Evolutionary conservation across 2,888 invertebrate genomes (phyloP), one percentile per base, ranked within the genome.

Genomic region (Encarsia formosa): DNA sequence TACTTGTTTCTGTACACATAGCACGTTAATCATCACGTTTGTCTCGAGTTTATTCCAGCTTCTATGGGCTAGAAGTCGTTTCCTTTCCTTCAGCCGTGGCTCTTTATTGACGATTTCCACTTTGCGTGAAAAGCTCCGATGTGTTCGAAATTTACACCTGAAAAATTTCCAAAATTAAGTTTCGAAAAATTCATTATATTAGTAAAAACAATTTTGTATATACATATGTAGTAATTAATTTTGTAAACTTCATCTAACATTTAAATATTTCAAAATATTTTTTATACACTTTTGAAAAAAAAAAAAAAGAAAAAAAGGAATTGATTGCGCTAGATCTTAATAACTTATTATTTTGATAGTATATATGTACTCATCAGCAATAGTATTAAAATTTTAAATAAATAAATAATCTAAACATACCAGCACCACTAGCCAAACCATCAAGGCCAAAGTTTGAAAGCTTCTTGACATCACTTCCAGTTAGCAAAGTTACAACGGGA

Each of bases 51-150:
- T n/a, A n/a, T n/a, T n/a, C n/a, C n/a, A n/a, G n/a, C n/a, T n/a
- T n/a, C n/a, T n/a, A n/a, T n/a, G n/a, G n/a, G n/a, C n/a, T n/a
- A n/a, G n/a, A n/a, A n/a, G n/a, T n/a, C n/a, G n/a, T n/a, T n/a
- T n/a, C n/a, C n/a, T 15, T 48, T 48, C 26, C 60, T 75, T 82
- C 82, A 84, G 73, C 83, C 82, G 62, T 82, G 82, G 64, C 81
- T 82, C 65, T 83, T 83, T 54, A 79, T 77, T 22, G 83, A 80
- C 63, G 86, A 85, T 71, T 90, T 90, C 87, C 91, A 93, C 76
- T 89, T 91, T 40, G 82, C 78, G 76, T 88, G 87, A 78, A 93
- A 94, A 61, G 85, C 83, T 62, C 84, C 84, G 62, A 93, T 87
- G 66, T 86, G 84, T 73, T 92, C 88, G 49, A 91, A 79, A 63